Base-by-base conservation (phyloP, 2,888 invertebrate genomes). In the Ennomos fuscantarius region DNA sequence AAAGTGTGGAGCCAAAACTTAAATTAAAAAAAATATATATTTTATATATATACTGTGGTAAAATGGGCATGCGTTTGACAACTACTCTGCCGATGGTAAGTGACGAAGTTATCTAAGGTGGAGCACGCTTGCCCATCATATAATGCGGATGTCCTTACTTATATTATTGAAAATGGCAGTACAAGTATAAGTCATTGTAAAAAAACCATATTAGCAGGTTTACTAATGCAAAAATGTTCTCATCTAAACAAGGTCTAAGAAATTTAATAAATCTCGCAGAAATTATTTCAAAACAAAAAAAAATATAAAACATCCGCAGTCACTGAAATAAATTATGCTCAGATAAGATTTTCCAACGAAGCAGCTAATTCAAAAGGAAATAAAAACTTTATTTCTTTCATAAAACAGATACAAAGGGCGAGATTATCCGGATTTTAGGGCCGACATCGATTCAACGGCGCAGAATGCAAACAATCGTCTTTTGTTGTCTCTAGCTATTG, bases 391-490 rank as follows among this genome's bases (percentile, higher is more conserved):
- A 84, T 82, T 87, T 86, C 86, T 87, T 86, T 81, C 80, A 83
- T 83, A 83, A 82, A 84, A 84, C 77, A 81, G 83, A 84, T 84
- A 87, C 87, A 89, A 88, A 84, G 79, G 80, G 79, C 74, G 77
- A 86, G 87, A 87, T 88, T 87, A 87, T 88, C 84, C 84, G 84
- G 85, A 82, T 84, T 86, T 84, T 82, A 83, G 82, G 82, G 79
- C 82, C 79, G 79, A 81, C 86, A 85, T 86, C 81, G 87, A 84
- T 85, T 86, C 86, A 84, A 75, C 80, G 81, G 82, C 78, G 81
- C 72, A 83, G 83, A 85, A 82, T 80, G 86, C 85, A 87, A 89
- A 89, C 89, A 88, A 89, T 89, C 82, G 84, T 79, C 88, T 87
- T 86, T 89, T 89, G 89, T 89, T 81, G 79, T 75, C 80, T 73